A percentile compares a stretch with the other conserved stretches of the same genome.
These are phyloP conservation scores for Muntiacus muntjak DNA, from an alignment of 2,113 vertebrate genomes.

Conservation along the genomic window DNA sequence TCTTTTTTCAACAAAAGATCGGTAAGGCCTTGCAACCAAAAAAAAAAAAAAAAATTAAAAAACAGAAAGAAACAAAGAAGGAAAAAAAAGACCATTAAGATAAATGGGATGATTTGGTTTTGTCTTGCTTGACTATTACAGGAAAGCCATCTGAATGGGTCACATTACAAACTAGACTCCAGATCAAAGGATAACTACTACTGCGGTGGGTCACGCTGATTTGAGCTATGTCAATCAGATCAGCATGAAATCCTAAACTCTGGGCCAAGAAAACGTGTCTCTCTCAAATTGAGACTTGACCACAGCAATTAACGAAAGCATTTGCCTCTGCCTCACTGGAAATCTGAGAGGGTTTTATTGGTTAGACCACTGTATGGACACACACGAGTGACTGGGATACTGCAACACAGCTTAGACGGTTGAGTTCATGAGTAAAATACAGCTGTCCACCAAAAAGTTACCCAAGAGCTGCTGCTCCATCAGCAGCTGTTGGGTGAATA, in stretches of 20 bases:
- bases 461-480: background rate
- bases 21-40: conserved; percentile 71
- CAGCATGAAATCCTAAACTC: conserved; percentile 79
- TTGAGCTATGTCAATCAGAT: conserved; percentile 77
- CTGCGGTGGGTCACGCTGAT: conserved; percentile 74
- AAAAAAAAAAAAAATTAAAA: background rate
- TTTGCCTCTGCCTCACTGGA: conserved; percentile 54
- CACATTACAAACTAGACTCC: conserved; percentile 76
- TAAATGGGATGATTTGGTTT: conserved; percentile 83
- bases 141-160: conserved; percentile 79
- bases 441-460: background rate
- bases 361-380: background rate
- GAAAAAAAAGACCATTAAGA: conserved; percentile 74
- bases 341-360: conserved; percentile 29
- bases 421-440: background rate
- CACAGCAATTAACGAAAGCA: conserved; percentile 68
- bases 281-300: conserved; percentile 46
- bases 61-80: background rate
- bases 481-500: background rate
- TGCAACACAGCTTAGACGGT: accelerated
- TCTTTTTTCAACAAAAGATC: conserved; percentile 80
- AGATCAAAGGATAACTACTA: conserved; percentile 79
- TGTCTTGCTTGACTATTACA: conserved; percentile 79
- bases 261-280: conserved; percentile 54
- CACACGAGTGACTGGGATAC: background rate